Conservation (phyloP, 2,888 invertebrate genomes). For the Strigamia transsilvanica region DNA sequence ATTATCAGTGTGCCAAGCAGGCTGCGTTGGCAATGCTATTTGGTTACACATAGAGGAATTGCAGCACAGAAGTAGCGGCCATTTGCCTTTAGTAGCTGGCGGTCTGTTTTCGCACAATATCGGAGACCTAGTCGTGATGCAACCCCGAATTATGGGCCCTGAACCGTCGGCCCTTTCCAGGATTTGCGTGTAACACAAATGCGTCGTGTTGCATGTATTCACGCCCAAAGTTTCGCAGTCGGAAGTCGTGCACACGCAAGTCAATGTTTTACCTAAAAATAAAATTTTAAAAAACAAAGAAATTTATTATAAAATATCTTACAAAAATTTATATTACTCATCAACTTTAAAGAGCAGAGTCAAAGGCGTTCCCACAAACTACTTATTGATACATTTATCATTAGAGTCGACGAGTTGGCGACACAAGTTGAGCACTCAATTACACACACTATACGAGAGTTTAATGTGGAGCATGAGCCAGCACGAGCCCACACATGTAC, state of each 20-base stretch:
- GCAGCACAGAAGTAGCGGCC: conserved; percentile 65
- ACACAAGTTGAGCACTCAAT: conserved; percentile 26
- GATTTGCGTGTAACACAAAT: conserved; percentile 65
- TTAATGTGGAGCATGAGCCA: neutral
- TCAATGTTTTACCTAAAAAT: conserved; percentile 57
- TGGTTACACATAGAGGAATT: conserved; percentile 62
- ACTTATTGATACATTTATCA: conserved; percentile 16
- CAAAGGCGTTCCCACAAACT: neutral
- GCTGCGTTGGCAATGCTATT: conserved; percentile 60
- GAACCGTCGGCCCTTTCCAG: conserved; percentile 60
- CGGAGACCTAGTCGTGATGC: conserved; percentile 62
- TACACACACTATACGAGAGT: neutral
- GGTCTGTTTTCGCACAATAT: conserved; percentile 65
- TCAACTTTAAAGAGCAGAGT: neutral
- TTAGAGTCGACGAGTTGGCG: conserved; percentile 26
- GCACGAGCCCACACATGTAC: conserved; percentile 1
- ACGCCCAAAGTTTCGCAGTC: conserved; percentile 60
- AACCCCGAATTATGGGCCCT: conserved; percentile 62
- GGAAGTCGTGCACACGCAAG: conserved; percentile 64
- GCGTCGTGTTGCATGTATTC: conserved; percentile 62
- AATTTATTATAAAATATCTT: neutral
- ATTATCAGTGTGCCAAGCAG: conserved; percentile 56
- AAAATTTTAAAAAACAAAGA: neutral
- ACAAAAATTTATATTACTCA: too few relatives aligned
- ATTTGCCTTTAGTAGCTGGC: conserved; percentile 61